Conservation (phyloP, 2,113 vertebrate species). For the Mirounga angustirostris region DNA sequence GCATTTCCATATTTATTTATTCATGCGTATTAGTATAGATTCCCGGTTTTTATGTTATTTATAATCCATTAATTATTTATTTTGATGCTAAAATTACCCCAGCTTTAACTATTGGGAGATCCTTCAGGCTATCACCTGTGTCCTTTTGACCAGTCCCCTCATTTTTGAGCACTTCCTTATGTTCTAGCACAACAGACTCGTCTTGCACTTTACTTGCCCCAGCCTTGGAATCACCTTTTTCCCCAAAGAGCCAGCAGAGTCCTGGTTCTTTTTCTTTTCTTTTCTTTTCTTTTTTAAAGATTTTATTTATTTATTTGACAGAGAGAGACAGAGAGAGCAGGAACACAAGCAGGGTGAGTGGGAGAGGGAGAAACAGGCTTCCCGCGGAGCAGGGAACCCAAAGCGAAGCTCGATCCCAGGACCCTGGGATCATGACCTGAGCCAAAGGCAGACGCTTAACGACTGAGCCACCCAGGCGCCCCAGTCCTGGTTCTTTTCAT, state of each 20-base stretch:
- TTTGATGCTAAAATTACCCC: slow-evolving; percentile 18
- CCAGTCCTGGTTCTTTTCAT: not conserved
- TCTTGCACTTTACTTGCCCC: not conserved
- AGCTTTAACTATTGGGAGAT: not conserved
- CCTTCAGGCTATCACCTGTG: not conserved
- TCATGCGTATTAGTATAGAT: not conserved
- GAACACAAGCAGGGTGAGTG: too few relatives aligned
- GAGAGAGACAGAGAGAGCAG: too few relatives aligned
- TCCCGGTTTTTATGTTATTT: not conserved
- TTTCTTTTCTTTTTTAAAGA: too few relatives aligned
- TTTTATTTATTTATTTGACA: too few relatives aligned
- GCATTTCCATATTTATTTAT: not conserved
- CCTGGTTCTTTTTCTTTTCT: not conserved
- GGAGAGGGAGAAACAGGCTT: too few relatives aligned
- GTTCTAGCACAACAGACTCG: not conserved
- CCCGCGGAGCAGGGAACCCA: too few relatives aligned
- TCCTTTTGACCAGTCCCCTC: not conserved
- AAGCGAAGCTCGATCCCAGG: too few relatives aligned
- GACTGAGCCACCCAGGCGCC: too few relatives aligned
- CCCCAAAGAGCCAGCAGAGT: not conserved
- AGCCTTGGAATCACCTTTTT: not conserved
- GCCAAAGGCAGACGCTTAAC: too few relatives aligned
- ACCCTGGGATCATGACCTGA: too few relatives aligned
- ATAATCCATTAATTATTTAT: not conserved
- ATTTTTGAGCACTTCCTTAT: not conserved